Conservation (phyloP, 2,797 vertebrate species). For the Brotula barbata region DNA sequence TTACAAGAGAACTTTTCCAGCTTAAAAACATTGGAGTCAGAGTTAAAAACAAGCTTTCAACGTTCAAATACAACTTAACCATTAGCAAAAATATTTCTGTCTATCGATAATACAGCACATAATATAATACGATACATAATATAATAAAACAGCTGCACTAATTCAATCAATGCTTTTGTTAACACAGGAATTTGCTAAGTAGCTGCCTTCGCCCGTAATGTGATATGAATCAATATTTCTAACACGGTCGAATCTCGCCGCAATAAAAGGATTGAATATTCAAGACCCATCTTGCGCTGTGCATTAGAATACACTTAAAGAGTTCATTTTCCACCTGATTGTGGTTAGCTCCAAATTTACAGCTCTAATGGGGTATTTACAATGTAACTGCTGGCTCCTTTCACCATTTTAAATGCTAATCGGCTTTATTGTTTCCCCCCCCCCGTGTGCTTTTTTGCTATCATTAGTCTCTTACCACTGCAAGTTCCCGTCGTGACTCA, state of each 20-base stretch:
- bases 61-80: too few relatives aligned
- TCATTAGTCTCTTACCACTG: conserved; percentile 6
- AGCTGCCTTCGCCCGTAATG: conserved; percentile 13
- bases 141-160: too few relatives aligned
- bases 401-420: conserved; percentile 45
- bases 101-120: too few relatives aligned
- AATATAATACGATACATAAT: too few relatives aligned
- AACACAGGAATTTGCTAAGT: background rate
- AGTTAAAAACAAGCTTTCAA: too few relatives aligned
- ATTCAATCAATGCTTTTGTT: too few relatives aligned
- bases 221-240: conserved; percentile 29
- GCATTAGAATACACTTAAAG: conserved; percentile 34
- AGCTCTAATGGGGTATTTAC: conserved; percentile 44
- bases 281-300: conserved; percentile 18
- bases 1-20: too few relatives aligned
- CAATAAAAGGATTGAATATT: conserved; percentile 59
- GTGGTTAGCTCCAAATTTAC: conserved; percentile 28
- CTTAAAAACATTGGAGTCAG: too few relatives aligned
- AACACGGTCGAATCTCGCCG: conserved; percentile 22
- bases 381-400: conserved; percentile 13
- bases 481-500: conserved; percentile 6
- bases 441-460: conserved; percentile 1
- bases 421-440: background rate
- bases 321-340: conserved; percentile 42
- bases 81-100: too few relatives aligned